Evolutionary conservation across 1,140 invertebrate genomes (phyloP).

Genomic region (Pogonus chalceus): DNA sequence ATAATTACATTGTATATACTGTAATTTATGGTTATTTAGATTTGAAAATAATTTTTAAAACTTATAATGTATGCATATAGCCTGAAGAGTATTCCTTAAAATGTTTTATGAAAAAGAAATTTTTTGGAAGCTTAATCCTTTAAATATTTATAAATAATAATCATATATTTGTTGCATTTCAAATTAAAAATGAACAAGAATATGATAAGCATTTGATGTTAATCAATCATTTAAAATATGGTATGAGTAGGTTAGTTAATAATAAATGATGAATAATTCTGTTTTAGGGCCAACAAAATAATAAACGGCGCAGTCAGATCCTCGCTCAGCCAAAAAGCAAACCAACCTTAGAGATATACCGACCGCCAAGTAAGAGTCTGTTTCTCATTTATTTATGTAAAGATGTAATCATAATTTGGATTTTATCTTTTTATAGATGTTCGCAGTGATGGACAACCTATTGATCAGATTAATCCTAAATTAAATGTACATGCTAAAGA

Average conservation of each 20-base stretch:
- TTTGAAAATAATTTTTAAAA: no score
- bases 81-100: no score
- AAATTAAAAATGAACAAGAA: no score
- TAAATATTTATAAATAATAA: no score
- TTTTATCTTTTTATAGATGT: conserved; percentile 13
- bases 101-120: no score
- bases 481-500: conserved; percentile 77
- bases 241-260: neutral
- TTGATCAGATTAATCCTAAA: conserved; percentile 35
- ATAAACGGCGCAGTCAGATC: conserved; percentile 44
- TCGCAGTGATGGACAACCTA: conserved; percentile 16
- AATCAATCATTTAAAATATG: no score
- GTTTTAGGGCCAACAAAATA: conserved; percentile 38
- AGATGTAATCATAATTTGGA: neutral
- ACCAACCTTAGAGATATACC: conserved; percentile 76
- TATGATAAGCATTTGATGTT: no score
- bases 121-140: no score
- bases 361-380: conserved; percentile 58
- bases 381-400: conserved; percentile 13
- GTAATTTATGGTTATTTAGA: no score
- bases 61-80: no score
- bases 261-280: conserved; percentile 9
- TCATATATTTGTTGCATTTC: no score
- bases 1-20: no score
- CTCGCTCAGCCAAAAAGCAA: conserved; percentile 51